Base-by-base conservation (phyloP, 2,888 invertebrate genomes). In the Lepidonotus clava region DNA sequence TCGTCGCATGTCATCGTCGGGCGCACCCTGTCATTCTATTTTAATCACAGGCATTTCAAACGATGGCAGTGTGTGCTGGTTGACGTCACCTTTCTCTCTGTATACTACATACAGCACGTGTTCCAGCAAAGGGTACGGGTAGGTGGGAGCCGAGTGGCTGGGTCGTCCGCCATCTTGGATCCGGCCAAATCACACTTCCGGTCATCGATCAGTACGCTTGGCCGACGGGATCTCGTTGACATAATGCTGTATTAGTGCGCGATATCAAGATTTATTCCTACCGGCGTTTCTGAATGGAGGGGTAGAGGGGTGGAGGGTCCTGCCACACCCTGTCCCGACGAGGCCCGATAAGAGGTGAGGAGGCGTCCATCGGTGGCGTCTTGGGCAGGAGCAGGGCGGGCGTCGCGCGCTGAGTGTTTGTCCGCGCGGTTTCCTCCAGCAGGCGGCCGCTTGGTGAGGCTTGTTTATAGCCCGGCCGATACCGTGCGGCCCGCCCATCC, bases 401-500 rank as follows among this genome's bases (percentile, higher is more conserved):
- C 1, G 71, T 18, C 46, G 46, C 46, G 8, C 8, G 8, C 8
- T 46, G 46, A 46, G 71, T 71, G 71, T 71, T 71, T 71, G 71
- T 71, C 36, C 8, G 71, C 36, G 21, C 14, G 5, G 36, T 38
- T n/a, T 36, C 71, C 71, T 71, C 38, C n/a, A n/a, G n/a, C n/a
- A n/a, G 71, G 71, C 34, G 71, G 61, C 24, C n/a, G 36, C 34
- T 24, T 34, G 38, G 36, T 0, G 21, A 36, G 71, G 36, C 61
- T 71, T 71, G 71, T 80, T 80, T 80, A 51, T 80, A 46, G 80
- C 46, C 51, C 46, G 51, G 46, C 80, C 41, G 21, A 51, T 80
- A 80, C 41, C 80, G 41, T 80, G 46, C 28, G 28, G 80, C 5
- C 41, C 24, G 5, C n/a, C 41, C 32, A 80, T 80, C 80, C 80